Evolutionary conservation across 2,113 vertebrate genomes (phyloP), one percentile per base, ranked within the genome.

Genomic region (Cebus imitator): DNA sequence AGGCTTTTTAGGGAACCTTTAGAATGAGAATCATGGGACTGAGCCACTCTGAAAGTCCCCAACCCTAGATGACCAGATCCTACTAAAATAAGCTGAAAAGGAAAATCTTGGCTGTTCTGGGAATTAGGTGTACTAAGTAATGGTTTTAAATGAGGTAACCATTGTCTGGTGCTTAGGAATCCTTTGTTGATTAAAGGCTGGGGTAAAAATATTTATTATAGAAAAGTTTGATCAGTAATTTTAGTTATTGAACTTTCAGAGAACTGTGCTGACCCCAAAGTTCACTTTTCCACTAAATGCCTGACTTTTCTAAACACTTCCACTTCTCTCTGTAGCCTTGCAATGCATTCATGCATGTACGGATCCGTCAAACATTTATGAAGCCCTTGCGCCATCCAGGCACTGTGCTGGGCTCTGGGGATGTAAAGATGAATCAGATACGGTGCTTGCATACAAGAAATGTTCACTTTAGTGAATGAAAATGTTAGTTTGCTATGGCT

Each of bases 1-100:
- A 97, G 68, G 55, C 45, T 89, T 81, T 81, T 79, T 94, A 92
- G 75, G 64, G 12, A 57, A 66, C 91, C 61, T 20, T 86, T 93
- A 76, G 61, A 94, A 80, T 89, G 86, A 96, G 68, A 93, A 86
- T 35, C 75, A 35, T 78, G 48, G 87, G 72, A 72, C 43, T 55
- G 30, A 50, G 18, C 52, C 91, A 68, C 48, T 73, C 21, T 90
- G 35, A n/a, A 91, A 80, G 21, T 72, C 57, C 30, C 55, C 16
- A 88, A 27, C 27, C 76, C 55, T 50, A 50, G 45, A 58, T 84
- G 37, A 94, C 30, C 52, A 92, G 61, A 8, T 84, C 30, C 23
- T 25, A 37, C 57, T 78, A 87, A 55, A 78, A 50, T 91, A 43
- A 72, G 6, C 48, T 84, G 64, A 8, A 45, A 50, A 43, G 23